A percentile compares a stretch with the other conserved stretches of the same genome.
phyloP scores from a whole-genome alignment of 2,113 vertebrate genomes.

The Tichodroma muraria region DNA sequence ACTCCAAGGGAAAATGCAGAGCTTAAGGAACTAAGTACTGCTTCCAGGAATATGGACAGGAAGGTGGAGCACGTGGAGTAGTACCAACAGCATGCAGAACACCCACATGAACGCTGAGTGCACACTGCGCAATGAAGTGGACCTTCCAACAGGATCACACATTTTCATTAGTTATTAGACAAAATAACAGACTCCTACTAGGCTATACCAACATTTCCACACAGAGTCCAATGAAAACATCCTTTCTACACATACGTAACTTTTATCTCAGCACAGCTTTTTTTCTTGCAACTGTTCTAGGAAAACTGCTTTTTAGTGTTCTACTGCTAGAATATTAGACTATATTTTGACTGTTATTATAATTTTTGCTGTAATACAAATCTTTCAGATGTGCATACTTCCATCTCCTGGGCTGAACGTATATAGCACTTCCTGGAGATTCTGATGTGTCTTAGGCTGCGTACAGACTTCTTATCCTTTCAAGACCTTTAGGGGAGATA shows the following conservation, averaged over 20 bases:
- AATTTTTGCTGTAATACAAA: neutral
- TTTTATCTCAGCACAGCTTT: neutral
- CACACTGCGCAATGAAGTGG: neutral
- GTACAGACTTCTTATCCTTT: neutral
- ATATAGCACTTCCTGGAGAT: neutral
- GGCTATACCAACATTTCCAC: neutral
- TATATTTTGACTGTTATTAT: neutral
- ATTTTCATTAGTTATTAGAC: neutral
- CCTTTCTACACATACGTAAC: neutral
- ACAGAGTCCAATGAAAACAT: neutral
- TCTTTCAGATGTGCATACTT: neutral
- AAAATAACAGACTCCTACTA: neutral
- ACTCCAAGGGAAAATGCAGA: neutral
- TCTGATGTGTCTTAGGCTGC: no score
- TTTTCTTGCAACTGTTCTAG: neutral
- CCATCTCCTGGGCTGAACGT: neutral
- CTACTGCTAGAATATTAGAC: neutral
- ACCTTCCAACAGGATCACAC: neutral
- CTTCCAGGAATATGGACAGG: neutral
- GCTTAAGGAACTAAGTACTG: neutral
- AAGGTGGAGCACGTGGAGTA: neutral
- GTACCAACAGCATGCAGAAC: neutral
- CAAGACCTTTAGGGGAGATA: neutral
- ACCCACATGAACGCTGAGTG: accelerated
- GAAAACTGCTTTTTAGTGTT: neutral